Evolutionary conservation across 1,140 invertebrate genomes (phyloP), one percentile per base, ranked within the genome.

Genomic region (Samia ricini): DNA sequence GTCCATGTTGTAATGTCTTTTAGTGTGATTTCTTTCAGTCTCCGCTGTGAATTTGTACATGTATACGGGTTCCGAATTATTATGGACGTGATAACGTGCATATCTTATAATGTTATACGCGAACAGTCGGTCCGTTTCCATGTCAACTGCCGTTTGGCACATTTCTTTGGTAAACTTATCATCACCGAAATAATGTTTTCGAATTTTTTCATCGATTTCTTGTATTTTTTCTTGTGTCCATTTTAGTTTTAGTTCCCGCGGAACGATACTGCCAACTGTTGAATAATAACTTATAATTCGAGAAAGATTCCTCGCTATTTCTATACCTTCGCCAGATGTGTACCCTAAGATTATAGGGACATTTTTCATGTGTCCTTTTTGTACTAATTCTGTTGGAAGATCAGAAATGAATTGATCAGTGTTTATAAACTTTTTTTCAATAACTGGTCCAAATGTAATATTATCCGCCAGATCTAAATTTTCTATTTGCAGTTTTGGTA

Each of bases 291-390:
- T 29, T 10, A 69, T 6, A 21, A 72, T 70, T 21, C 55, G n/a
- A 6, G 63, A 64, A 52, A 88, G 68, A 63, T 76, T 74, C 69
- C 78, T 77, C 19, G 71, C 74, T 56, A 83, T 72, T 77, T 90
- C 88, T 26, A 88, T 88, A 1, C 88, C 88, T 64, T 90, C 88
- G 0, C 69, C 82, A 1, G 84, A 86, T 20, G 79, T 84, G 52
- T 81, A 88, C 26, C 88, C 88, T 19, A 88, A 26, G 51, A 90
- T 85, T 21, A 90, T 24, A 12, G 88, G 84, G 7, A 88, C 73
- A 51, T 84, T 75, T 4, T 74, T 74, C 10, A 81, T 58, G 4
- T 61, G 21, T 5, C 84, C 82, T 60, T 62, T 74, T 60, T 60
- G 77, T 2, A 88, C 64, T 56, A 79, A 72, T 21, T 79, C 72